Evolutionary conservation across 1,140 invertebrate genomes (phyloP).

Genomic region (Uloborus diversus): DNA sequence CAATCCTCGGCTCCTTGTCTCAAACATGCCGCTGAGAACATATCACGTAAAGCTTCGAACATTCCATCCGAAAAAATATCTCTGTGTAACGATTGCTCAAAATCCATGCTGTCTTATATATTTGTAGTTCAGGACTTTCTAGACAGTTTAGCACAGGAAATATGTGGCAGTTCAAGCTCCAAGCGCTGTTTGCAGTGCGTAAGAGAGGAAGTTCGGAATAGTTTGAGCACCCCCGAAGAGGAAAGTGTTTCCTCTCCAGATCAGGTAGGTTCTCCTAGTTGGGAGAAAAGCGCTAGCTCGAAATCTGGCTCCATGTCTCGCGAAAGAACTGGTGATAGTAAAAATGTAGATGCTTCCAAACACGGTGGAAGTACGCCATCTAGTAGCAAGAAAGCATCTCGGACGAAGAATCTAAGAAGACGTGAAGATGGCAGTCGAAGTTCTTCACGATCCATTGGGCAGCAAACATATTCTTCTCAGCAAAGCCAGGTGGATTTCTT

Average conservation of each 20-base stretch:
- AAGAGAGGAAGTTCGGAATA: background rate
- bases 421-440: background rate
- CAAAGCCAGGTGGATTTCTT: no score
- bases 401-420: no score
- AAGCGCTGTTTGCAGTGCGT: conserved; percentile 28
- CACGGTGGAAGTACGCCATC: no score
- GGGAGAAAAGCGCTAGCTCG: no score
- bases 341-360: no score
- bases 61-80: conserved; percentile 29
- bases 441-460: no score
- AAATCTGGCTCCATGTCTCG: no score
- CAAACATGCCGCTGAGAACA: conserved; percentile 45
- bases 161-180: background rate
- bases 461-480: no score
- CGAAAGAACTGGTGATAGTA: no score
- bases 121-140: conserved; percentile 47
- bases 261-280: no score
- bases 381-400: no score
- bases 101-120: conserved; percentile 49
- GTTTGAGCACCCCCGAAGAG: background rate
- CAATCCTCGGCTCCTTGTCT: background rate
- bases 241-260: no score
- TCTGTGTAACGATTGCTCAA: conserved; percentile 43
- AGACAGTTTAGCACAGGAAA: conserved; percentile 42
- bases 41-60: background rate